These are phyloP conservation scores for Telmatherina bonti DNA, from an alignment of 2,797 vertebrate species.

Conservation along the genomic window DNA sequence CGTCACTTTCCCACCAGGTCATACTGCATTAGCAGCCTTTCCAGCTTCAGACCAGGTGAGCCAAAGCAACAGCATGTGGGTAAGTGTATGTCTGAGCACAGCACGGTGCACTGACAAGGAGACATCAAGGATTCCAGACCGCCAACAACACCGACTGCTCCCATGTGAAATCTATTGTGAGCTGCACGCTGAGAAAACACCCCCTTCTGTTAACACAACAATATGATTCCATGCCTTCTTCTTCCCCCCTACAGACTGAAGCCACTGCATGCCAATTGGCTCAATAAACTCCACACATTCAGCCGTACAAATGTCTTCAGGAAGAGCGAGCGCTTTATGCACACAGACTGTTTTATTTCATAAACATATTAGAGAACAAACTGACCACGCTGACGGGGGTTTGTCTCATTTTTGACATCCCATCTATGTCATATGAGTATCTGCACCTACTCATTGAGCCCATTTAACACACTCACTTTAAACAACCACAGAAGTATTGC, in stretches of 20 bases:
- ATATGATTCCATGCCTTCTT: conserved; percentile 54
- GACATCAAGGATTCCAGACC: conserved; percentile 25
- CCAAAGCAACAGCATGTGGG: conserved; percentile 48
- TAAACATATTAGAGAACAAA: neutral
- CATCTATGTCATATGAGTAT: neutral
- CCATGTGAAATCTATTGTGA: conserved; percentile 63
- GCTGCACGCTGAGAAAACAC: conserved; percentile 59
- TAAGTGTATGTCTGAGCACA: conserved; percentile 46
- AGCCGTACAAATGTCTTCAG: conserved; percentile 2
- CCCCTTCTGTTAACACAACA: conserved; percentile 60
- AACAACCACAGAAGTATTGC: neutral
- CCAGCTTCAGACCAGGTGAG: conserved; percentile 33
- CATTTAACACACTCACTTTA: neutral
- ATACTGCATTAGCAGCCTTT: conserved; percentile 28
- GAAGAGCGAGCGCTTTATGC: neutral
- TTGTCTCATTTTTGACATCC: neutral
- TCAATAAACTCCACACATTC: conserved; percentile 13
- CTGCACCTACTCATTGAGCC: too few species aligned
- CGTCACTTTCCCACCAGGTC: neutral
- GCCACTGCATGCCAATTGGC: conserved; percentile 44
- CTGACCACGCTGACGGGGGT: neutral
- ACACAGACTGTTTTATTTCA: neutral
- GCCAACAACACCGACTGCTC: conserved; percentile 41
- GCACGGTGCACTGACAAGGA: conserved; percentile 39
- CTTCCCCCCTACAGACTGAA: conserved; percentile 39